Evolutionary conservation across 2,888 invertebrate genomes (phyloP).

Genomic region (Melinaea marsaeus): DNA sequence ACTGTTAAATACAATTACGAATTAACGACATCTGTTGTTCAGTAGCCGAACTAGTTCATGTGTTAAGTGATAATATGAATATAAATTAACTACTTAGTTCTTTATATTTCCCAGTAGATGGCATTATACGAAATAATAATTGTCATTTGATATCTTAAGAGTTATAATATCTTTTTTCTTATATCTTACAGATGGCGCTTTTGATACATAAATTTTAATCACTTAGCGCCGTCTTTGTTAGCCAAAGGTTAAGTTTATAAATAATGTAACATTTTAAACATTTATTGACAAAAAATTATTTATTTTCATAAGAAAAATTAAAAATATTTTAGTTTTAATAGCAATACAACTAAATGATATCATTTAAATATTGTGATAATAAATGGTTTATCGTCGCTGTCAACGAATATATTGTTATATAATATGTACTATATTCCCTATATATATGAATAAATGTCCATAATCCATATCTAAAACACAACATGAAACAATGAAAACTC

Average conservation of each 20-base stretch:
- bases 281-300: not conserved
- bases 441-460: too few species aligned
- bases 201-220: not conserved
- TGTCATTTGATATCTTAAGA: not conserved
- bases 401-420: too few species aligned
- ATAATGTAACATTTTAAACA: not conserved
- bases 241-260: too few species aligned
- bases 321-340: not conserved
- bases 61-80: not conserved
- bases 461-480: not conserved
- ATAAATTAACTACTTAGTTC: not conserved
- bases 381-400: too few species aligned
- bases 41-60: not conserved
- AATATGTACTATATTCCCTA: too few species aligned
- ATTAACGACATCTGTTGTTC: conserved; percentile 11
- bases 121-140: not conserved
- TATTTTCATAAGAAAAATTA: not conserved
- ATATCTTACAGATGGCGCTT: conserved; percentile 3
- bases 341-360: too few species aligned
- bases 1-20: not conserved
- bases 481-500: conserved; percentile 28
- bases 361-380: too few species aligned
- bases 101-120: conserved; percentile 5
- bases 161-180: not conserved
- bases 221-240: too few species aligned